Conservation (phyloP, 1,140 invertebrate genomes). For the Elymnias hypermnestra region DNA sequence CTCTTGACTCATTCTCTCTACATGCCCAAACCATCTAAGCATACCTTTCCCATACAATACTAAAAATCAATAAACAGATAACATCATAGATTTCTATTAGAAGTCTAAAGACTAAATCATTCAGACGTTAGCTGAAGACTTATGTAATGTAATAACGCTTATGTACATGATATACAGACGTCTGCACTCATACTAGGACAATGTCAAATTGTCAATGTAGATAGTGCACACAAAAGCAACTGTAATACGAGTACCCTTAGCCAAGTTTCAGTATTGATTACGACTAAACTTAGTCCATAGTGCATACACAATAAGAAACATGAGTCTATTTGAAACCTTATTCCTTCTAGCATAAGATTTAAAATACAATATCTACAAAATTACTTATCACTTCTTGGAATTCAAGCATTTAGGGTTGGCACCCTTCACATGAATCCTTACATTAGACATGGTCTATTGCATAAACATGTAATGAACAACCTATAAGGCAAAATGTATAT, state of each 20-base stretch:
- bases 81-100: too few relatives aligned
- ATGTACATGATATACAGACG: not conserved
- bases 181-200: conserved; percentile 3
- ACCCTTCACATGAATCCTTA: too few relatives aligned
- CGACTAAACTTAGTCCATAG: conserved; percentile 13
- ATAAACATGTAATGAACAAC: too few relatives aligned
- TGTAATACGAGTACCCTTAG: conserved; percentile 4
- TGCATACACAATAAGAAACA: conserved; percentile 3
- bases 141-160: too few relatives aligned
- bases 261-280: conserved; percentile 19
- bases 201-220: conserved; percentile 6
- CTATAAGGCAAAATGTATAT: too few relatives aligned
- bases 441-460: too few relatives aligned
- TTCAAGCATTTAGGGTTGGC: conserved; percentile 3
- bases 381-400: not conserved
- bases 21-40: too few relatives aligned
- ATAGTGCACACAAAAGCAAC: conserved; percentile 8
- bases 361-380: not conserved
- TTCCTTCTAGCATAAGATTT: not conserved
- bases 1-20: not conserved
- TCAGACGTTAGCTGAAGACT: too few relatives aligned
- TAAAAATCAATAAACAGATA: too few relatives aligned
- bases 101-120: too few relatives aligned
- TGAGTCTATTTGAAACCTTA: conserved; percentile 7
- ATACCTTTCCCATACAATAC: too few relatives aligned